A percentile compares a stretch with the other conserved stretches of the same genome.
phyloP scores from a whole-genome alignment of 2,113 vertebrate genomes.

The Passer domesticus region DNA sequence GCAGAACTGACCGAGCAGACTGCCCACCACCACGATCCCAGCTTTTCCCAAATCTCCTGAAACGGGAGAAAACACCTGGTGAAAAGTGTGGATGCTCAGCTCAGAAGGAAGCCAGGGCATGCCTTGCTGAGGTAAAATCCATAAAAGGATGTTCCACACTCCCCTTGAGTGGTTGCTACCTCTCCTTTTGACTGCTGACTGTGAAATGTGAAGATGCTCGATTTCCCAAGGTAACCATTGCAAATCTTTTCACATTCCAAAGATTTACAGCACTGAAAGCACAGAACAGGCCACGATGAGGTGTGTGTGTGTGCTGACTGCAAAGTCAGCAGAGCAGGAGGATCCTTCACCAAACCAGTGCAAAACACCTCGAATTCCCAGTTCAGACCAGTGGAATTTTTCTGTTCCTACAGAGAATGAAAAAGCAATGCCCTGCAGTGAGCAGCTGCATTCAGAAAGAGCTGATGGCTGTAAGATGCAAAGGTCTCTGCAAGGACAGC shows the following conservation, averaged over 20 bases:
- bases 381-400: not conserved
- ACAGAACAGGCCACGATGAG: rapidly evolving
- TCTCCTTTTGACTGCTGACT: not conserved
- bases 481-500: not conserved
- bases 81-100: not conserved
- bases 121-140: not conserved
- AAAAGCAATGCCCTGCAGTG: not conserved
- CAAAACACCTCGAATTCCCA: not conserved
- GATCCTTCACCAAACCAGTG: not conserved
- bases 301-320: not conserved
- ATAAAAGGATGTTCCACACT: not conserved
- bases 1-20: no score
- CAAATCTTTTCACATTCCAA: not conserved
- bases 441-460: not conserved
- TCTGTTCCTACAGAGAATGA: not conserved
- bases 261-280: not conserved
- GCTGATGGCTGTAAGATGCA: not conserved
- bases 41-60: not conserved
- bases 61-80: not conserved
- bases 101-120: not conserved
- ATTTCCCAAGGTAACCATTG: not conserved
- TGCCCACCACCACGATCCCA: no score
- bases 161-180: not conserved
- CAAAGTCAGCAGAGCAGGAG: not conserved
- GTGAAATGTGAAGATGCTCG: rapidly evolving